phyloP scores from a whole-genome alignment of 2,113 vertebrate genomes.

The Poeciliopsis prolifica region DNA sequence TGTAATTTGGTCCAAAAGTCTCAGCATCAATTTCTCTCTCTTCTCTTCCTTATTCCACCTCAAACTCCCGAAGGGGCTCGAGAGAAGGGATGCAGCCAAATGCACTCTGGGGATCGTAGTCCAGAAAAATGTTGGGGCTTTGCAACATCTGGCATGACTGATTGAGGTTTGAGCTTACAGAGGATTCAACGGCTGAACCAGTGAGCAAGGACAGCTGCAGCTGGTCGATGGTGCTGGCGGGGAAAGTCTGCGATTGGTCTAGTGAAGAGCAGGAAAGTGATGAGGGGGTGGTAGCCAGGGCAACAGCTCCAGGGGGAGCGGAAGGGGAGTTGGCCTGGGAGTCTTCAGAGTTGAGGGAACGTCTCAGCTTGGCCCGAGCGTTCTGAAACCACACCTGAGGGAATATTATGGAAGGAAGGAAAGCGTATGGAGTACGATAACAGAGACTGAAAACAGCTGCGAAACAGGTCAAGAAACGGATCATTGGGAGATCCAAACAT shows the following conservation, averaged over 20 bases:
- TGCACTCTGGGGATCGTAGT: constrained; percentile 61
- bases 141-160: constrained; percentile 17
- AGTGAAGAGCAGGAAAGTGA: not conserved
- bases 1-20: constrained; percentile 38
- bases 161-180: not conserved
- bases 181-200: constrained; percentile 39
- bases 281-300: constrained; percentile 31
- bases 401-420: not conserved
- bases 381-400: constrained; percentile 82
- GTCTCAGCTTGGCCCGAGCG: constrained; percentile 76
- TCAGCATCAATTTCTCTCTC: constrained; percentile 14
- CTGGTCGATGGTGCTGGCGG: constrained; percentile 74
- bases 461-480: too few relatives aligned
- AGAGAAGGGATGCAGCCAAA: constrained; percentile 44
- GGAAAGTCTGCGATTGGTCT: constrained; percentile 20
- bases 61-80: constrained; percentile 43
- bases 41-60: constrained; percentile 26
- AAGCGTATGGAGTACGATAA: not conserved
- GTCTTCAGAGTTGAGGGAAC: constrained; percentile 68
- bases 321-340: constrained; percentile 50
- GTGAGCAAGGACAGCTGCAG: constrained; percentile 73
- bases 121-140: constrained; percentile 43
- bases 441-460: not conserved
- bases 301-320: not conserved
- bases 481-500: not conserved